These are phyloP conservation scores for Allophyes oxyacanthae DNA, from an alignment of 2,888 invertebrate species.

Conservation along the genomic window DNA sequence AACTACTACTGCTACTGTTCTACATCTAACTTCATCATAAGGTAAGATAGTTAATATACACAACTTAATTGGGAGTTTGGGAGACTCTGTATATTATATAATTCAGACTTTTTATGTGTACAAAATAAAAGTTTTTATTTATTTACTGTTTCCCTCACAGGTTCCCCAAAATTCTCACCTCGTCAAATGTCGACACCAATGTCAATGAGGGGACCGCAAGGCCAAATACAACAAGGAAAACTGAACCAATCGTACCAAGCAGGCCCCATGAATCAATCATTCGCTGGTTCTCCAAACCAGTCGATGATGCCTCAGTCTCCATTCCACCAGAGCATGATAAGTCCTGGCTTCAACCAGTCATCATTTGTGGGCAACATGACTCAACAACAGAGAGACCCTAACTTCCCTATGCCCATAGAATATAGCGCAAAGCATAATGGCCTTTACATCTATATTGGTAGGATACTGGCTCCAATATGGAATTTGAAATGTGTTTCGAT, in stretches of 20 bases:
- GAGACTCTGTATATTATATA: no score
- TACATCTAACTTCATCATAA: no score
- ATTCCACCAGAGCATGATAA: conserved; percentile 76
- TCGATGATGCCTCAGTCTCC: conserved; percentile 74
- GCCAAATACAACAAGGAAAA: conserved; percentile 73
- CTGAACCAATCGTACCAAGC: conserved; percentile 79
- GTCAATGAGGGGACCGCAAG: conserved; percentile 77
- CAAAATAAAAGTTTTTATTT: no score
- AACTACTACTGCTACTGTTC: no score
- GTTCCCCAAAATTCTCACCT: conserved; percentile 84
- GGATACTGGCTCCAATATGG: conserved; percentile 97
- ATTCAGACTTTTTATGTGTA: no score
- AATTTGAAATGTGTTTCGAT: conserved; percentile 92
- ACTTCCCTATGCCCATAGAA: conserved; percentile 82
- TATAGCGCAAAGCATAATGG: conserved; percentile 96
- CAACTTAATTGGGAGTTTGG: no score
- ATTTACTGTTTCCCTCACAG: conserved; percentile 54
- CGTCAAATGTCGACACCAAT: conserved; percentile 87
- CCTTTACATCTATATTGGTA: conserved; percentile 96
- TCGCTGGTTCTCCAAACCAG: conserved; percentile 72
- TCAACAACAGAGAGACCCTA: conserved; percentile 78
- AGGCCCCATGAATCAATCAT: conserved; percentile 75
- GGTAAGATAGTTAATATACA: no score
- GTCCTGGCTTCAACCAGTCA: conserved; percentile 80
- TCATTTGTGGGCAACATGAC: conserved; percentile 76